Evolutionary conservation across 2,113 vertebrate genomes (phyloP).

Genomic region (Saccopteryx leptura): DNA sequence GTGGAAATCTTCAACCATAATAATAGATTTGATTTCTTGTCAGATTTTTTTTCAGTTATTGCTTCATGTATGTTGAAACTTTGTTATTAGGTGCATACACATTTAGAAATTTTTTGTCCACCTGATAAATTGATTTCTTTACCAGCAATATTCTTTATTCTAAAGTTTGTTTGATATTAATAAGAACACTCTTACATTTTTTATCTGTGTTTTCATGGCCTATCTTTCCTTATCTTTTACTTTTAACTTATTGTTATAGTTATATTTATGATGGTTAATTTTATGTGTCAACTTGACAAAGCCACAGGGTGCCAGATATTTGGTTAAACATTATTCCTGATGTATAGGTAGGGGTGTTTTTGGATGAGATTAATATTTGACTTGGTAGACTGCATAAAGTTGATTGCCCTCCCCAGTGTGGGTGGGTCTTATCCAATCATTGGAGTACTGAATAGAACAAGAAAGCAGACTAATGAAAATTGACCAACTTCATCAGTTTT

Average conservation of each 20-base stretch:
- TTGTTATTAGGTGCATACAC: neutral
- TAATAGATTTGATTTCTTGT: neutral
- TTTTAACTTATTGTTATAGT: neutral
- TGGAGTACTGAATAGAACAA: neutral
- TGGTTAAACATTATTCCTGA: neutral
- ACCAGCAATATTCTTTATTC: neutral
- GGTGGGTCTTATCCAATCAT: neutral
- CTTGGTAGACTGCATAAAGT: neutral
- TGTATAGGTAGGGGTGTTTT: neutral
- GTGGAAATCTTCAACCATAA: neutral
- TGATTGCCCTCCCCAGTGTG: neutral
- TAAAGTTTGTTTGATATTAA: neutral
- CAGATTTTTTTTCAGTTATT: neutral
- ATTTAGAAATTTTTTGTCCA: neutral
- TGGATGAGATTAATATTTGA: neutral
- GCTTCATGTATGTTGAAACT: neutral
- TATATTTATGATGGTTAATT: neutral
- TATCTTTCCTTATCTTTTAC: neutral
- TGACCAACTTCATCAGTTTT: neutral
- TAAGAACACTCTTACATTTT: neutral
- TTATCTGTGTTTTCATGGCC: neutral
- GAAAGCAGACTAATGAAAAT: neutral
- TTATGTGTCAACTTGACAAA: conserved; percentile 10
- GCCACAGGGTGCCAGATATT: neutral
- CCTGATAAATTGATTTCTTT: neutral